Base-by-base conservation (phyloP, 2,113 vertebrate genomes). In the Proteles cristata region DNA sequence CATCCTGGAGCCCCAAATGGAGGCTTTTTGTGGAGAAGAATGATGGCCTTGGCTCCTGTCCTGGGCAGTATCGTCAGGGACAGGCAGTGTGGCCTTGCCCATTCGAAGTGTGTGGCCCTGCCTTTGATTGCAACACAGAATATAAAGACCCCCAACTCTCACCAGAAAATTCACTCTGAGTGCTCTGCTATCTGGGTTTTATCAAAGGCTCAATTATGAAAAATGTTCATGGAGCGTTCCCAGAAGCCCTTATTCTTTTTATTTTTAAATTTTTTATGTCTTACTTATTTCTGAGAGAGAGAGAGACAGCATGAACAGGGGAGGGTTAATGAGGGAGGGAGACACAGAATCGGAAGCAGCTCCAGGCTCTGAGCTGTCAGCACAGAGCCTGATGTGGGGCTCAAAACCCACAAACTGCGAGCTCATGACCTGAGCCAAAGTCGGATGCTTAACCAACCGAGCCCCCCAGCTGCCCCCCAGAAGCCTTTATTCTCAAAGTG, bases 1-100 rank as follows among this genome's bases (percentile, higher is more conserved):
- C 3, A 0, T 11, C 17, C 33, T 35, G 11, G 53, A 53, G 8
- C 3, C 5, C 25, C 11, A 28, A 5, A 23, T 9, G 3, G 69
- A 5, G 53, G 6, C 16, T 33, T 48, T 7, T 7, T 4, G 5
- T 53, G 23, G 12, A 65, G 61, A 10, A 11, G 8, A 4, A 7
- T 4, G 23, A 35, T 5, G 39, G 25, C 74, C 8, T 17, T 12
- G 23, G 55, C 39, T 16, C 7, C 55, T 28, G 63, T 14, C 74
- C 53, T 1, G 6, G 73, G 21, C 33, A 21, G 10, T 7, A 5
- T 2, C 45, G 23, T 9, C 0, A 4, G 55, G 55, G 66, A 15
- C 3, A 4, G n/a, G 12, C 45, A 8, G 25, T 35, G 0, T 35
- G 58, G 7, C 25, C 26, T 55, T 17, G 2, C 23, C 28, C 8